Evolutionary conservation across 2,888 invertebrate species (phyloP), one percentile per base, ranked within the genome.

Genomic region (Stramonita haemastoma): DNA sequence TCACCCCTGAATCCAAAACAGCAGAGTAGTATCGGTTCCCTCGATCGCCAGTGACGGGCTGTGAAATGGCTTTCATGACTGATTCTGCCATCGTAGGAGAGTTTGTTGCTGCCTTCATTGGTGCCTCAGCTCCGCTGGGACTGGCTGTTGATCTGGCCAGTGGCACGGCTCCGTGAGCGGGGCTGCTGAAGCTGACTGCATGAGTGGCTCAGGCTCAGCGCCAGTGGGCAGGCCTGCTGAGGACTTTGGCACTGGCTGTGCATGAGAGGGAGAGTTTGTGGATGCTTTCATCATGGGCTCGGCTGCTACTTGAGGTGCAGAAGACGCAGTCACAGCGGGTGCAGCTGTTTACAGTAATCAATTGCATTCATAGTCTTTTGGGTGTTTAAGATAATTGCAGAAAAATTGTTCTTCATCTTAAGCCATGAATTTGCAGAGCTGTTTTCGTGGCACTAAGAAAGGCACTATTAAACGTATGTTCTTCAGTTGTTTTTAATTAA

Each of bases 1-100:
- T 86, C 86, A 86, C 66, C 66, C 86, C 86, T 26, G 86, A 34
- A 56, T 86, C 86, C 84, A 85, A 29, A 26, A 57, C 57, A 5
- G 56, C 57, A 0, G 84, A 85, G 19, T 85, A 29, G 46, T 57
- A 57, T 11, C 26, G 84, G 36, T 85, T 85, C 57, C 84, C 84
- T n/a, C 84, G 56, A 34, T 85, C 84, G 17, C 84, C 84, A 29
- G 84, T 57, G 57, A 85, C n/a, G 56, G 56, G 57, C 56, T 85
- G 84, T n/a, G 84, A 85, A 11, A 57, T 15, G 6, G 84, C 84
- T 57, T 57, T 85, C 84, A 85, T 36, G 13, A 66, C n/a, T 19
- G 86, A 29, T 34, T 60, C 57, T 22, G 56, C 32, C 22, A 6
- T 66, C 22, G 66, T 34, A 17, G 66, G 32, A 8, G 26, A 34